Conservation (phyloP, 92 coral and sea anemone species). For the Heteractis magnifica region DNA sequence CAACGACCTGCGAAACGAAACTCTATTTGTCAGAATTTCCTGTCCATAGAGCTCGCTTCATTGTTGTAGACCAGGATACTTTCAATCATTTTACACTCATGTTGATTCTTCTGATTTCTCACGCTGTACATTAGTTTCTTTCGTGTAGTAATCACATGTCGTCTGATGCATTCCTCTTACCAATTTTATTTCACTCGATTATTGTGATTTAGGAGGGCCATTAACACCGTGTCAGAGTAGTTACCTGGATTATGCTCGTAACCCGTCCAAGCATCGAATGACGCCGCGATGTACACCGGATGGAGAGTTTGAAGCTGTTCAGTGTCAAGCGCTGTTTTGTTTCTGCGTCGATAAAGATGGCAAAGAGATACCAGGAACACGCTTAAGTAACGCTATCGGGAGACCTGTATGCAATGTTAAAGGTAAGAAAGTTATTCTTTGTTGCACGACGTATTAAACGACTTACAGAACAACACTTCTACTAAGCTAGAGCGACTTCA, state of each 20-base stretch:
- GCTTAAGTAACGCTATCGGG: constrained; percentile 57
- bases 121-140: no score
- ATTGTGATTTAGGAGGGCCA: constrained; percentile 30
- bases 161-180: neutral
- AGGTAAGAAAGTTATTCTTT: constrained; percentile 18
- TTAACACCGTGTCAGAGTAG: constrained; percentile 59
- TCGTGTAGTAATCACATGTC: no score
- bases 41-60: no score
- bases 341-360: constrained; percentile 81
- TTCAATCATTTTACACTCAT: no score
- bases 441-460: no score
- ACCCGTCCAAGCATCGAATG: constrained; percentile 38
- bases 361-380: constrained; percentile 59
- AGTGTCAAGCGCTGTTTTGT: constrained; percentile 66
- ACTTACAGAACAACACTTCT: no score
- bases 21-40: no score
- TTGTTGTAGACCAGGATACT: no score
- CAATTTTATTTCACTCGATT: neutral
- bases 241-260: constrained; percentile 55
- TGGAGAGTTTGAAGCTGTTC: constrained; percentile 78
- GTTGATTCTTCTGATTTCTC: no score
- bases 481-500: no score
- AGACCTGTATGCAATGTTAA: constrained; percentile 59
- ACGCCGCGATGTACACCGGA: constrained; percentile 71
- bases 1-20: no score